Conservation (phyloP, 35 echinoderm and acorn worm species). For the Hemicentrotus pulcherrimus region DNA sequence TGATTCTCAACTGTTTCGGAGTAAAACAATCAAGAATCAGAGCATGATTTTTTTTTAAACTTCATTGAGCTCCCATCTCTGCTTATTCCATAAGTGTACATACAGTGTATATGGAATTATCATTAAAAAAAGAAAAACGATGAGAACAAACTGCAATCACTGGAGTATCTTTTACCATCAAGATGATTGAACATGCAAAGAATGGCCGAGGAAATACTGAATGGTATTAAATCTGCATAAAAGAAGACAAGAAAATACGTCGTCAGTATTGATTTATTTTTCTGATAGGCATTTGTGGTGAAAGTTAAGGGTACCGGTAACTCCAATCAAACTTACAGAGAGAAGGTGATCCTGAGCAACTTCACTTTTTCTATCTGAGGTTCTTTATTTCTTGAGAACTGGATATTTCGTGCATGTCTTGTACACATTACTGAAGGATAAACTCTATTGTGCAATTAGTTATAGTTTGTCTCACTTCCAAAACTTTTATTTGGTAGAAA, state of each 20-base stretch:
- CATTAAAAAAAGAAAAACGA: neutral
- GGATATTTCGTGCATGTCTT: neutral
- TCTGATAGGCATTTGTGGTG: neutral
- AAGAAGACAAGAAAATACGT: neutral
- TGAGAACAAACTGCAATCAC: neutral
- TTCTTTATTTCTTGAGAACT: too few species aligned
- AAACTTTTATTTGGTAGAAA: too few species aligned
- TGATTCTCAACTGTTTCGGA: neutral
- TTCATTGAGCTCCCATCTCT: too few species aligned
- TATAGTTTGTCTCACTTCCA: too few species aligned
- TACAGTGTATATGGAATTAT: neutral
- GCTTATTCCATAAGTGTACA: too few species aligned
- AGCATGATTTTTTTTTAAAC: neutral
- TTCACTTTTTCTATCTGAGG: too few species aligned
- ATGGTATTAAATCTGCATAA: neutral
- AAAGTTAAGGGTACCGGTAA: too few species aligned
- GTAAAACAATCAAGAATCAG: neutral
- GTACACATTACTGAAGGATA: neutral
- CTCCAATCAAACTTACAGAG: neutral
- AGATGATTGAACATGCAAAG: neutral
- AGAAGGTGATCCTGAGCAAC: neutral
- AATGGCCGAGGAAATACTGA: neutral
- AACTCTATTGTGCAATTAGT: neutral
- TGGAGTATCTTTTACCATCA: neutral
- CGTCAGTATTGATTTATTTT: neutral